Percentiles rank a stretch among this genome's conserved stretches.
Evolutionary conservation across 1,140 invertebrate species (phyloP).

Genomic region (Drosophila funebris): DNA sequence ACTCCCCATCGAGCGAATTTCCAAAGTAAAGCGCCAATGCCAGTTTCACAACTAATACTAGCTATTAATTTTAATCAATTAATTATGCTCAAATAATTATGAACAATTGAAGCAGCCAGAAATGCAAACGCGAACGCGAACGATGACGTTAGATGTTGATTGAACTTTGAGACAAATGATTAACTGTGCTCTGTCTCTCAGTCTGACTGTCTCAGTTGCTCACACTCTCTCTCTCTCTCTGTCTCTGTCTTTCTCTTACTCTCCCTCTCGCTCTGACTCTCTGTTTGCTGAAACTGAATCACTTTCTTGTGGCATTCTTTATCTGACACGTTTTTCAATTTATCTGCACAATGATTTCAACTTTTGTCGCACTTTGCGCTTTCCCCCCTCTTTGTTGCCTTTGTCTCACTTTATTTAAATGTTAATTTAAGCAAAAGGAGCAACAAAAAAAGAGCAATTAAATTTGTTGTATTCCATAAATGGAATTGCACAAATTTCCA

Average conservation of each 20-base stretch:
- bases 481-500: conserved; percentile 23
- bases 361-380: neutral
- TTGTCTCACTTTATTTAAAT: conserved; percentile 24
- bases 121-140: neutral
- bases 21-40: conserved; percentile 18
- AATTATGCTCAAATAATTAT: conserved; percentile 41
- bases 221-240: conserved; percentile 5
- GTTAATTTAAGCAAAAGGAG: conserved; percentile 27
- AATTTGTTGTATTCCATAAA: conserved; percentile 14
- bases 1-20: conserved; percentile 31
- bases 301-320: conserved; percentile 25
- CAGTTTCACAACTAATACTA: conserved; percentile 1
- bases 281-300: conserved; percentile 31
- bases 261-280: neutral
- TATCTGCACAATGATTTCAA: conserved; percentile 57
- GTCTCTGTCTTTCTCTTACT: conserved; percentile 1
- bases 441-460: conserved; percentile 23
- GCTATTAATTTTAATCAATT: conserved; percentile 15
- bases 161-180: conserved; percentile 60
- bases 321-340: conserved; percentile 74
- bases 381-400: neutral
- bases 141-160: conserved; percentile 3
- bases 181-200: conserved; percentile 3
- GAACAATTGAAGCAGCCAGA: conserved; percentile 14
- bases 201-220: conserved; percentile 13